These are phyloP conservation scores for Cynopterus brachyotis DNA, from an alignment of 2,113 vertebrate species.

Conservation along the genomic window DNA sequence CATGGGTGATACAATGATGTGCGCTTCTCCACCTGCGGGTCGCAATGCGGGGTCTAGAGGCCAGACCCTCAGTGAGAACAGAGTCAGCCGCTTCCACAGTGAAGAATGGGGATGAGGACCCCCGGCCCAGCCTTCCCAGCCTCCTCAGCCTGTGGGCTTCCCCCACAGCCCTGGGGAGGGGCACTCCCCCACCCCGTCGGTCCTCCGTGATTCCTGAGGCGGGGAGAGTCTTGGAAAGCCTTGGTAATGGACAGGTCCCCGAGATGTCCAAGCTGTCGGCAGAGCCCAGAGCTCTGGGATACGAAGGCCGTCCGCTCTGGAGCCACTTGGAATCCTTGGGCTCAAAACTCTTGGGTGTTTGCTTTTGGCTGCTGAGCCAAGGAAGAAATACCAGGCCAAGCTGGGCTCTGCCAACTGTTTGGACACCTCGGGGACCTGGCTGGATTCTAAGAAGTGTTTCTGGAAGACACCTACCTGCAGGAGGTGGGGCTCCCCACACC, in stretches of 20 bases:
- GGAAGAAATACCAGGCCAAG: not conserved
- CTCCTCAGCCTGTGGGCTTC: not conserved
- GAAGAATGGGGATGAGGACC: no score
- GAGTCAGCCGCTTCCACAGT: not conserved
- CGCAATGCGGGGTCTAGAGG: not conserved
- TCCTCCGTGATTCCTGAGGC: not conserved
- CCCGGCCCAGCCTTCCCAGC: not conserved
- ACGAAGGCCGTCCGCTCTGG: not conserved
- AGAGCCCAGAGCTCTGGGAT: not conserved
- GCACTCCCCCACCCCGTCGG: not conserved
- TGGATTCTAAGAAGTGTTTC: no score
- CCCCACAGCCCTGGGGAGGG: fast-evolving
- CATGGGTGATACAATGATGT: not conserved
- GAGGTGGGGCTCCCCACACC: no score
- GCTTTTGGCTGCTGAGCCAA: not conserved
- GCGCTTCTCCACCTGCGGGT: not conserved
- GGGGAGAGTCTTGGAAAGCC: not conserved
- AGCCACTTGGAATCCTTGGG: not conserved
- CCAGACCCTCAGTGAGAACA: not conserved
- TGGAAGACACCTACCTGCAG: no score
- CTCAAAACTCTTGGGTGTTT: not conserved
- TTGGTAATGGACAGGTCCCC: not conserved
- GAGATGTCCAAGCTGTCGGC: not conserved
- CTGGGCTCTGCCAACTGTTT: no score
- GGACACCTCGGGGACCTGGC: no score